Percentiles rank a stretch among this genome's conserved stretches.
phyloP scores from a whole-genome alignment of 2,797 vertebrate species.

The Pogoniulus pusillus region DNA sequence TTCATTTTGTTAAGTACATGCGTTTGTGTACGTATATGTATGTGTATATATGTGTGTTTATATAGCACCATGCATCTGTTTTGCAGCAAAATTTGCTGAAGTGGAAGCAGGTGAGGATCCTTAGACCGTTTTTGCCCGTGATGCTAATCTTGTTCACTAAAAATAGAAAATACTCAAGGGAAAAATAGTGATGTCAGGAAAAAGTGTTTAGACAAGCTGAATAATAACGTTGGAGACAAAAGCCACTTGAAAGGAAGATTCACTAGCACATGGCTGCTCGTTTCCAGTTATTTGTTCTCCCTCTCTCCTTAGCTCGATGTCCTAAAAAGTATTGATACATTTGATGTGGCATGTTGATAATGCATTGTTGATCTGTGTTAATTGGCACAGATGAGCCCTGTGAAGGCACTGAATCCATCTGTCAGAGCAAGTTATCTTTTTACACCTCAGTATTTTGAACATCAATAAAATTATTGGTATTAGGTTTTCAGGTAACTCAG shows the following conservation, averaged over 20 bases:
- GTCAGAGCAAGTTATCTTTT: background rate
- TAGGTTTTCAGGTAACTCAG: background rate
- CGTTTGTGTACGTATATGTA: background rate
- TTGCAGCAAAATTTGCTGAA: constrained; percentile 17
- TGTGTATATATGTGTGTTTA: background rate
- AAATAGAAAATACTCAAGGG: background rate
- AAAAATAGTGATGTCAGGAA: background rate
- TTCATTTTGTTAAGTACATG: background rate
- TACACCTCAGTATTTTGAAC: background rate
- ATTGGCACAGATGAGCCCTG: background rate
- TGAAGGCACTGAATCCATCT: background rate
- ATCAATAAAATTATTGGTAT: background rate
- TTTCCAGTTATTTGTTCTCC: background rate
- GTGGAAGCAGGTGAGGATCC: constrained; percentile 22
- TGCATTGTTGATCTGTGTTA: background rate
- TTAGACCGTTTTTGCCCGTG: background rate
- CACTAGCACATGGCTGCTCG: background rate
- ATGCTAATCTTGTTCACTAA: background rate
- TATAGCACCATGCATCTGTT: background rate
- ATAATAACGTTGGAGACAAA: background rate
- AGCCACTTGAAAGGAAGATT: background rate
- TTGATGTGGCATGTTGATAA: background rate
- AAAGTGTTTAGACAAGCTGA: background rate
- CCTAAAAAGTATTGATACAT: background rate
- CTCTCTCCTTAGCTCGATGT: background rate